These are phyloP conservation scores for Nyctibius grandis DNA, from an alignment of 2,797 vertebrate genomes.

Conservation along the genomic window DNA sequence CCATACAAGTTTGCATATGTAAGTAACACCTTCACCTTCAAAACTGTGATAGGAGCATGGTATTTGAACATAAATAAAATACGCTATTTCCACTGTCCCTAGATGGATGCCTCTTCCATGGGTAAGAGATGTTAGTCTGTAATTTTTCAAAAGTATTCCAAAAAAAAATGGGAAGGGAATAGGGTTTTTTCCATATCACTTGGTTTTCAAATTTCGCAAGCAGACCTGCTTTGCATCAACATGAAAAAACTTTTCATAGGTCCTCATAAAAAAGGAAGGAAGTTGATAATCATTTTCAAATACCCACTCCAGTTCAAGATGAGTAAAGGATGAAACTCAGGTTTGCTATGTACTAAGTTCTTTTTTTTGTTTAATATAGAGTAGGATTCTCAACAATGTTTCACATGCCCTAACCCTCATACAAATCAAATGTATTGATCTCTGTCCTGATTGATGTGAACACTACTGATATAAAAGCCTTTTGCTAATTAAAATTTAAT, in stretches of 20 bases:
- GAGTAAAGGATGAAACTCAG: background rate
- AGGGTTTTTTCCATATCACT: background rate
- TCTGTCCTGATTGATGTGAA: background rate
- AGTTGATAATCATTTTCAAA: background rate
- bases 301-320: background rate
- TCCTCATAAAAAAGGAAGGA: background rate
- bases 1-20: background rate
- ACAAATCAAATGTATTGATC: background rate
- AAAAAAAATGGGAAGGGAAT: background rate
- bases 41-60: background rate
- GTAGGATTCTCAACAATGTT: background rate
- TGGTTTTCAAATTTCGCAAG: background rate
- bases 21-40: background rate
- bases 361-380: background rate
- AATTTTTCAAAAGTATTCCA: background rate
- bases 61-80: background rate
- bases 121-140: background rate
- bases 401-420: fast-evolving
- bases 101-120: background rate
- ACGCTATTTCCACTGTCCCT: background rate
- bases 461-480: background rate
- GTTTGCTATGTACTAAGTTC: background rate
- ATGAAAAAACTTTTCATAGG: background rate
- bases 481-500: background rate
- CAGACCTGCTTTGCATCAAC: background rate